Evolutionary conservation across 2,888 invertebrate genomes (phyloP).

Genomic region (Mythimna vitellina): DNA sequence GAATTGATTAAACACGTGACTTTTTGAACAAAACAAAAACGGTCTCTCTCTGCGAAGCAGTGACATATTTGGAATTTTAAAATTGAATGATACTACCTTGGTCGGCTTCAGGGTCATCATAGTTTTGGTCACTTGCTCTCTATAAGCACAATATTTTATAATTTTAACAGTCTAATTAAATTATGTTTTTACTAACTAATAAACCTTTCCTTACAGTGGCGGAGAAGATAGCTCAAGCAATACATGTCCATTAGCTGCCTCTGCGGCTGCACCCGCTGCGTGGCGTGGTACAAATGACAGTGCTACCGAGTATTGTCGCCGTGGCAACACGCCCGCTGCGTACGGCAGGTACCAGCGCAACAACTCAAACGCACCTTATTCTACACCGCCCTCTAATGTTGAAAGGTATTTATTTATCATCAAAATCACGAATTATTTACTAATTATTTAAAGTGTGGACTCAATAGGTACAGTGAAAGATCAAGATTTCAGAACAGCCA

Average conservation of each 20-base stretch:
- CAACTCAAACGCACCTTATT: conserved; percentile 85
- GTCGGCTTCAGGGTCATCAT: background rate
- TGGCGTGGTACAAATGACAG: conserved; percentile 89
- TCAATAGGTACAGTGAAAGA: background rate
- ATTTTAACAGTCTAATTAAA: background rate
- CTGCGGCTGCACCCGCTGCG: conserved; percentile 86
- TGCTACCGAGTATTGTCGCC: conserved; percentile 87
- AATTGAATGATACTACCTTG: background rate
- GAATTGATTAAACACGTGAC: background rate
- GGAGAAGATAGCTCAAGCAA: conserved; percentile 85
- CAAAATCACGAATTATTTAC: background rate
- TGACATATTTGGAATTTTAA: too few species aligned
- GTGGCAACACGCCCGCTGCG: conserved; percentile 88
- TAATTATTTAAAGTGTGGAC: background rate
- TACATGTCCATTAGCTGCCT: conserved; percentile 86
- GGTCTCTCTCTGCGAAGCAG: too few species aligned
- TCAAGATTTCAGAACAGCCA: background rate
- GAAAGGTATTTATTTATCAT: conserved; percentile 77
- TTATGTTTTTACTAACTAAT: conserved; percentile 19
- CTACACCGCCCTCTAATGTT: conserved; percentile 86
- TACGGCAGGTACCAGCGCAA: conserved; percentile 91
- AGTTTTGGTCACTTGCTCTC: background rate
- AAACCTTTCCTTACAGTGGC: conserved; percentile 75
- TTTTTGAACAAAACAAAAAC: background rate
- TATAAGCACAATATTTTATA: background rate